phyloP scores from a whole-genome alignment of 2,797 vertebrate species.

The Nannoperca obscura region DNA sequence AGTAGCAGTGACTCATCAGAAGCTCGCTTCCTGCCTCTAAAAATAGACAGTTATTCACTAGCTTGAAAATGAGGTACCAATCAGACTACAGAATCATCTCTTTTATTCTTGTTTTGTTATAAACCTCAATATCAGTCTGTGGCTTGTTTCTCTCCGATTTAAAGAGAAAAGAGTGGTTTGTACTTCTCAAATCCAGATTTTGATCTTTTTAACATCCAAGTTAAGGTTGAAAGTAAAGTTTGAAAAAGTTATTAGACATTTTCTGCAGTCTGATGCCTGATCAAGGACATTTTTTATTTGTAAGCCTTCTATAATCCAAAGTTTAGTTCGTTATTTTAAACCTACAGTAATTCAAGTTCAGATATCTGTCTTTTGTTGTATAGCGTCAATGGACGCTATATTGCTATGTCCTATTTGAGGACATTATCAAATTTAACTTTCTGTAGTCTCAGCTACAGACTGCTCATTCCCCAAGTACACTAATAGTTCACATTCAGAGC shows the following conservation, averaged over 20 bases:
- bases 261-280: background rate
- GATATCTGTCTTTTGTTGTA: background rate
- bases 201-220: background rate
- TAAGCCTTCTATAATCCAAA: background rate
- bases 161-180: background rate
- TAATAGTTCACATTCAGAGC: background rate
- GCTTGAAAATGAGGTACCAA: constrained; percentile 57
- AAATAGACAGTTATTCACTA: constrained; percentile 69
- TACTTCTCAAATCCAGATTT: background rate
- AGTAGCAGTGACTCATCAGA: constrained; percentile 76
- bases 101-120: constrained; percentile 32
- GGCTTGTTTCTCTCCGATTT: background rate
- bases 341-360: background rate
- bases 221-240: constrained; percentile 4
- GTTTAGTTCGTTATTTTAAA: background rate
- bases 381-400: no score
- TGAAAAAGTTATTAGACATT: background rate
- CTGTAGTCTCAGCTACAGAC: background rate
- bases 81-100: constrained; percentile 33
- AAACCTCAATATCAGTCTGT: constrained; percentile 25
- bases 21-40: constrained; percentile 72
- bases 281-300: background rate
- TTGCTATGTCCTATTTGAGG: no score
- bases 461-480: background rate
- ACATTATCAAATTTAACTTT: background rate